Percentiles rank a stretch among this genome's conserved stretches.
Evolutionary conservation across 2,797 vertebrate genomes (phyloP).

Genomic region (Megaceryle alcyon): DNA sequence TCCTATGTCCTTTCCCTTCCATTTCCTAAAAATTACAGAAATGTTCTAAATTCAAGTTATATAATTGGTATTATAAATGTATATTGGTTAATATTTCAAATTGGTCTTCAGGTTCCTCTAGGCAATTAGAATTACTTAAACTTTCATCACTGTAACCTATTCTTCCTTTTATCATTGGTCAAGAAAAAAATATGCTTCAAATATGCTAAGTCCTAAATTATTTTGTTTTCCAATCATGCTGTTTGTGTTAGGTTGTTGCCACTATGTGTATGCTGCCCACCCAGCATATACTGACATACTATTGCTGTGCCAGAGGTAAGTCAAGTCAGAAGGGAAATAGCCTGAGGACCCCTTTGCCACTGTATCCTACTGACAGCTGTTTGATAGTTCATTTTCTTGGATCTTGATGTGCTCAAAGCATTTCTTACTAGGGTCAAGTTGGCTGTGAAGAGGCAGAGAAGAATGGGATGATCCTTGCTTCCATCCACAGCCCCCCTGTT

Average conservation of each 20-base stretch:
- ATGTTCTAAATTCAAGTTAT: constrained; percentile 21
- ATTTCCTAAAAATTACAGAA: not conserved
- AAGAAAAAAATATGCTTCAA: not conserved
- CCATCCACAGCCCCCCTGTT: not conserved
- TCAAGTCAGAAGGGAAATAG: not conserved
- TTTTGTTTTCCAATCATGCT: not conserved
- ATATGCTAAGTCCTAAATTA: not conserved
- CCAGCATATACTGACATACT: not conserved
- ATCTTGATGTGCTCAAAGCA: not conserved
- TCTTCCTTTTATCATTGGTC: not conserved
- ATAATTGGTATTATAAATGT: not conserved
- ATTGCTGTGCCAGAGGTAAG: not conserved
- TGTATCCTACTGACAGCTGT: not conserved
- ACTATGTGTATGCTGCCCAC: not conserved
- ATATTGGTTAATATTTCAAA: not conserved
- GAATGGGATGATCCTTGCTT: not conserved
- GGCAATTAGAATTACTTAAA: constrained; percentile 4
- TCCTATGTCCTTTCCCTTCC: not conserved
- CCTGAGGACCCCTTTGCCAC: not conserved
- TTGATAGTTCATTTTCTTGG: not conserved
- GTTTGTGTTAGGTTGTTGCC: not conserved
- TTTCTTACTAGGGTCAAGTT: not conserved
- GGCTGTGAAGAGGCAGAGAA: not conserved
- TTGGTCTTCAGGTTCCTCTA: constrained; percentile 2
- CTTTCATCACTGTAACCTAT: not conserved